Base-by-base conservation (phyloP, 1,140 invertebrate genomes). In the Magallana gigas region DNA sequence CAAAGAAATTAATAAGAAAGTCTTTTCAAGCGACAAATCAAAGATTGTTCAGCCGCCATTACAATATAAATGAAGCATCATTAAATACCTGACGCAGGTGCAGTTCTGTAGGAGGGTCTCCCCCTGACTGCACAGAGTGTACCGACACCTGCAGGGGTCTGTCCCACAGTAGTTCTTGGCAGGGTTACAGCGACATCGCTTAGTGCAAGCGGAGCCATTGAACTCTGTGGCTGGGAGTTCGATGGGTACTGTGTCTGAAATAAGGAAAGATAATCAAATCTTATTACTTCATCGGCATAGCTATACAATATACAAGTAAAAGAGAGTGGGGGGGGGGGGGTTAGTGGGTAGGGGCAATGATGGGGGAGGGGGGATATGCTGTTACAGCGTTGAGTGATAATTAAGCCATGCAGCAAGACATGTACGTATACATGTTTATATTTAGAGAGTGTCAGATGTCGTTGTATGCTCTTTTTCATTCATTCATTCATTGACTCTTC, bases 121-220 rank as follows among this genome's bases (percentile, higher is more conserved):
- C 7, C 18, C 56, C 1, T 18, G 14, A 9, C n/a, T 6, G 16
- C 81, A 83, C 16, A n/a, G 14, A 83, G 18, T 16, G 4, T 57
- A 9, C 36, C 12, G 48, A 23, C 81, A 83, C 57, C 16, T 56
- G 57, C 81, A 83, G 4, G 81, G 81, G 16, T 83, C 81, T 58
- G 81, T 83, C 9, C 81, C 81, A 57, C 81, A 83, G 11, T 83
- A 83, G 14, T 83, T 83, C 8, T 16, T 58, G 14, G 81, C 81
- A 83, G 81, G 56, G 18, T 83, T 83, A 83, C 81, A 83, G 9
- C 81, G 81, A 83, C 81, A 83, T 16, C 81, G 36, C n/a, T 83
- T 83, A 29, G 16, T 2, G 48, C 81, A 83, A 12, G 81, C 81
- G 5, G 48, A 57, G 18, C 8, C 18, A 56, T 83, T 48, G 18